Evolutionary conservation across 2,797 vertebrate genomes (phyloP).

Genomic region (Microhierax caerulescens): DNA sequence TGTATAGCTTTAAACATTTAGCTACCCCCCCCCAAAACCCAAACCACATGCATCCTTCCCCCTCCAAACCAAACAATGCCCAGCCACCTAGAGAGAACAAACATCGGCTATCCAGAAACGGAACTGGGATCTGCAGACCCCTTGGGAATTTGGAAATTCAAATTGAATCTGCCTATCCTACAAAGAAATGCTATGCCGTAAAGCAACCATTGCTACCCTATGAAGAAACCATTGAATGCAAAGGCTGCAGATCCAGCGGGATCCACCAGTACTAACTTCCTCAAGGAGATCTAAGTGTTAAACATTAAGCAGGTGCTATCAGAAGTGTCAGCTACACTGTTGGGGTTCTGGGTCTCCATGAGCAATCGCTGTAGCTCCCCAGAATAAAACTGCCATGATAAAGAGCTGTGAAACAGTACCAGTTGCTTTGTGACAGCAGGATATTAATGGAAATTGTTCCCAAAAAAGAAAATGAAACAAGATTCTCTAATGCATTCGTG

Average conservation of each 20-base stretch:
- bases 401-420: slow-evolving; percentile 6
- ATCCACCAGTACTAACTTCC: neutral
- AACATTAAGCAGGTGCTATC: neutral
- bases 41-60: rapidly evolving
- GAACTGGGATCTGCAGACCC: neutral
- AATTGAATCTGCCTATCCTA: neutral
- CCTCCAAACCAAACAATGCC: neutral
- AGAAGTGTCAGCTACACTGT: neutral
- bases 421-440: slow-evolving; percentile 2
- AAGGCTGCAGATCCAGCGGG: neutral
- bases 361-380: neutral
- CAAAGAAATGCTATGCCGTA: neutral
- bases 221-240: neutral
- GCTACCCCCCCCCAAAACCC: neutral
- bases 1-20: neutral
- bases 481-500: neutral
- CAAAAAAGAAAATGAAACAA: neutral
- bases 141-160: neutral
- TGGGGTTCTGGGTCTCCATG: neutral
- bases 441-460: neutral
- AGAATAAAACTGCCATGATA: neutral
- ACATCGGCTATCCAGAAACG: neutral
- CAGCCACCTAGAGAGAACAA: neutral
- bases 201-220: neutral
- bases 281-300: neutral